Percentiles rank a stretch among this genome's conserved stretches.
phyloP scores from a whole-genome alignment of 2,113 vertebrate genomes.

The Phoenicopterus ruber region DNA sequence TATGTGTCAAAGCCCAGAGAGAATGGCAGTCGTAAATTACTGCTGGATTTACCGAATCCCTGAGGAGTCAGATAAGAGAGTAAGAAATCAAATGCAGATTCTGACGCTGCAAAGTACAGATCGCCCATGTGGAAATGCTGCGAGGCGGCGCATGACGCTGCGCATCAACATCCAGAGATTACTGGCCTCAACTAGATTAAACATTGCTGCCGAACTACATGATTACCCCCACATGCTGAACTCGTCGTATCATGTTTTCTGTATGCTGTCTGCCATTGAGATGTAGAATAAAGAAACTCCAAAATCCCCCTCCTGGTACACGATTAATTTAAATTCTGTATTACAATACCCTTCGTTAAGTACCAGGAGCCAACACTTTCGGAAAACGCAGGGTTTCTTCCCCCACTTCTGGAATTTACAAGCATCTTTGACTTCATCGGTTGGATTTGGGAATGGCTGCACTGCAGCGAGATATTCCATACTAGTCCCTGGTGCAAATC shows the following conservation, averaged over 20 bases:
- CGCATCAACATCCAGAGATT: constrained; percentile 8
- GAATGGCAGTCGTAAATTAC: constrained; percentile 8
- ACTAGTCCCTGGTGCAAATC: neutral
- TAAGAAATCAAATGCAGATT: constrained; percentile 44
- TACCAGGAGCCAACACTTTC: neutral
- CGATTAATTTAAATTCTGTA: neutral
- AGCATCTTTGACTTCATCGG: neutral
- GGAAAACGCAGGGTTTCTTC: neutral
- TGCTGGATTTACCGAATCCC: neutral
- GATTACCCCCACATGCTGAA: constrained; percentile 2
- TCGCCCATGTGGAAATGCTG: constrained; percentile 28
- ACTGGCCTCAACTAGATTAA: constrained; percentile 29
- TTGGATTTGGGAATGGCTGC: neutral
- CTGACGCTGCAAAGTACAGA: neutral
- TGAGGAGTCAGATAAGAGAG: neutral
- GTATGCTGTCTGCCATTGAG: neutral
- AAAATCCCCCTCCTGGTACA: neutral
- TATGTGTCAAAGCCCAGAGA: neutral
- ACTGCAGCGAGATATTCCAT: neutral
- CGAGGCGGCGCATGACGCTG: neutral
- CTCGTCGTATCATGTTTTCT: neutral
- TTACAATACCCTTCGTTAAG: neutral
- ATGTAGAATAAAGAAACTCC: neutral
- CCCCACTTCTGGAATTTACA: neutral
- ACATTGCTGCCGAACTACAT: neutral